Evolutionary conservation across 2,888 invertebrate species (phyloP), one percentile per base, ranked within the genome.

Genomic region (Melanostoma scalare): DNA sequence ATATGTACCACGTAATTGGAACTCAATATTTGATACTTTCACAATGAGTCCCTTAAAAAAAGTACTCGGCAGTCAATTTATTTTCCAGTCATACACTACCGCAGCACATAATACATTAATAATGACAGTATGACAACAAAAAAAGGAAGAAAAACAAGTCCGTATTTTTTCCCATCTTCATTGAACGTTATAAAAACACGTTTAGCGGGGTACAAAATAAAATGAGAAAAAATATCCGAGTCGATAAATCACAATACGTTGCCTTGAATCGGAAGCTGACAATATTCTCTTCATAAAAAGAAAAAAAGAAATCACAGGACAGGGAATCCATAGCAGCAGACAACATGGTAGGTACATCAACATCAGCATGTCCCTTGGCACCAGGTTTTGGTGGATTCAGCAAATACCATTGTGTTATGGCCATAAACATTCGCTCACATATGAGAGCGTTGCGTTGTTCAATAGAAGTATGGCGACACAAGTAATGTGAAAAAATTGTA

Each of bases 231-330:
- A 58, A 40, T 40, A 65, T 55, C 53, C 53, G 6, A 73, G 78
- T 65, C 78, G 42, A 84, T 84, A 84, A 84, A 84, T 84, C 78
- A 78, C 73, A 69, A 71, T 73, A 58, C 63, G 36, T 42, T 63
- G 56, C n/a, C 55, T 58, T 48, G 40, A 52, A 48, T 60, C 60
- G 58, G 48, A 69, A 58, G 56, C 50, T 65, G 56, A 63, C 68
- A 63, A 58, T 60, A 33, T 73, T 30, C 35, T 50, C 52, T 6
- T 30, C 35, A 55, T 5, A 30, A 42, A 10, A 30, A 30, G 38
- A 30, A 20, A 69, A 42, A 46, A 61, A 35, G 53, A 67, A 48
- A 36, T 50, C 48, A 36, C 20, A 48, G 38, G 4, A 63, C 40
- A 60, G 60, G 33, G 20, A 35, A 44, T 36, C 38, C 38, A 48